phyloP scores from a whole-genome alignment of 1,140 invertebrate species.

The Ceratina japonica region DNA sequence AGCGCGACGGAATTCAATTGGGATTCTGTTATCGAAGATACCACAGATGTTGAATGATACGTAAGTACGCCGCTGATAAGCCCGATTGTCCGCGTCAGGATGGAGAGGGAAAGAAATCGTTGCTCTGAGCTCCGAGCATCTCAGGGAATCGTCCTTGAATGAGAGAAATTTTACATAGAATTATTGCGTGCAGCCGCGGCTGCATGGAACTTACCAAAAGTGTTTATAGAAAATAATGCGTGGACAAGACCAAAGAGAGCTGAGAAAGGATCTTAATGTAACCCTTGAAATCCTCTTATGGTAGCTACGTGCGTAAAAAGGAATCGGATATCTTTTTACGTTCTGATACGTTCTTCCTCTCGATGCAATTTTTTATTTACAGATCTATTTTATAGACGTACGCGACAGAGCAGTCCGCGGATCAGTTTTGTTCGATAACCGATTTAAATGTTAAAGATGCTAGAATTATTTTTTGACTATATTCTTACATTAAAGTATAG shows the following conservation, averaged over 20 bases:
- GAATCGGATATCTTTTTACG: slow-evolving; percentile 45
- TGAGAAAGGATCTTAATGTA: slow-evolving; percentile 64
- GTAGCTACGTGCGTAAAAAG: slow-evolving; percentile 42
- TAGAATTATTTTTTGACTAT: slow-evolving; percentile 9
- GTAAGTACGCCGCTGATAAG: slow-evolving; percentile 50
- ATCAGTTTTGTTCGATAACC: neutral
- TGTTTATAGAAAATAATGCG: slow-evolving; percentile 57
- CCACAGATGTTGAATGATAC: slow-evolving; percentile 78
- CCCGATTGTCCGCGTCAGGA: slow-evolving; percentile 29
- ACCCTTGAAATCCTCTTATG: slow-evolving; percentile 50
- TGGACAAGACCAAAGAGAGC: slow-evolving; percentile 73
- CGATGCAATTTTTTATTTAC: slow-evolving; percentile 34
- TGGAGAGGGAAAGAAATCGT: neutral
- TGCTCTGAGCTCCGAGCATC: slow-evolving; percentile 53
- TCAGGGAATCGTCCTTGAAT: slow-evolving; percentile 55
- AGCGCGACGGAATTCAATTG: slow-evolving; percentile 91
- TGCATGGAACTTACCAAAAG: slow-evolving; percentile 63
- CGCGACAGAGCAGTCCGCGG: neutral
- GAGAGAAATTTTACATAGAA: slow-evolving; percentile 52
- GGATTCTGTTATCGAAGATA: slow-evolving; percentile 90
- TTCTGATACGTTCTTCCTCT: slow-evolving; percentile 67
- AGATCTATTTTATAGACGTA: slow-evolving; percentile 15
- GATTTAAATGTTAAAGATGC: neutral
- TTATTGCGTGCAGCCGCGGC: slow-evolving; percentile 24
- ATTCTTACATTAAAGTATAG: neutral